Percentiles rank a stretch among this genome's conserved stretches.
These are phyloP conservation scores for Patella caerulea DNA, from an alignment of 2,888 invertebrate genomes.

Conservation along the genomic window DNA sequence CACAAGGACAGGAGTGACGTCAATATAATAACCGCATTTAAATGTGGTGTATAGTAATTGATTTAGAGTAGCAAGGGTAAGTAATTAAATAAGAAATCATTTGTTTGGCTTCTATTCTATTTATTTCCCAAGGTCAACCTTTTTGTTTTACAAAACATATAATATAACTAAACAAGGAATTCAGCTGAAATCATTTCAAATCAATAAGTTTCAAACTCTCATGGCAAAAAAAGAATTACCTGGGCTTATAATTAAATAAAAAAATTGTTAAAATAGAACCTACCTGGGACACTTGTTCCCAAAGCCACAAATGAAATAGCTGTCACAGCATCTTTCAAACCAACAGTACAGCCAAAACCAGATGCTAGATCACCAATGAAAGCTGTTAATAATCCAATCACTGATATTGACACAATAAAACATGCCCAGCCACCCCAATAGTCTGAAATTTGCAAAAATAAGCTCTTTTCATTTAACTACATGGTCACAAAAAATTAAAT, in stretches of 20 bases:
- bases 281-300: slow-evolving; percentile 94
- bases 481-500: too few relatives aligned
- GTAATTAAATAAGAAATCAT: too few relatives aligned
- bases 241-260: background rate
- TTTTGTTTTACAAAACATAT: too few relatives aligned
- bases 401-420: slow-evolving; percentile 91
- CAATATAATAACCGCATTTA: too few relatives aligned
- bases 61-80: too few relatives aligned
- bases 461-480: background rate
- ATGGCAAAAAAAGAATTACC: background rate
- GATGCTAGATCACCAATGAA: slow-evolving; percentile 97
- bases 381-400: slow-evolving; percentile 95
- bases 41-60: too few relatives aligned
- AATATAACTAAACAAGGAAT: too few relatives aligned
- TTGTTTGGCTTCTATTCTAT: too few relatives aligned
- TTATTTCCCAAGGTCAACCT: too few relatives aligned
- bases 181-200: background rate
- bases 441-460: slow-evolving; percentile 51
- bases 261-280: slow-evolving; percentile 11
- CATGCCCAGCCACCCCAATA: slow-evolving; percentile 95
- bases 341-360: slow-evolving; percentile 96
- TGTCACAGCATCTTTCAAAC: slow-evolving; percentile 96
- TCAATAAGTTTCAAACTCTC: too few relatives aligned
- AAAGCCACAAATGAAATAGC: slow-evolving; percentile 98
- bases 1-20: too few relatives aligned